Conservation (phyloP, 2,797 vertebrate genomes). For the Melanotaenia pygmaea region DNA sequence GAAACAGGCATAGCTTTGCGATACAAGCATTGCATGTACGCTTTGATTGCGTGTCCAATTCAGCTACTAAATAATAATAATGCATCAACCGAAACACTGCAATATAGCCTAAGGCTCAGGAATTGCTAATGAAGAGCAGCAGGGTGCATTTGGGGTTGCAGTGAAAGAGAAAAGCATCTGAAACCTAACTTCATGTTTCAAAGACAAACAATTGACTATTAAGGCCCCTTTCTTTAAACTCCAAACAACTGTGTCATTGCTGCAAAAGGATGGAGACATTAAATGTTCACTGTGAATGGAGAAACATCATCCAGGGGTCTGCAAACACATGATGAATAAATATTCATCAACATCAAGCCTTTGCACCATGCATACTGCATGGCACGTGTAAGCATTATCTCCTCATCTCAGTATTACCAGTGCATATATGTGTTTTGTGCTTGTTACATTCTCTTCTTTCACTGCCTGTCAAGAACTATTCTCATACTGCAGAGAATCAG, state of each 20-base stretch:
- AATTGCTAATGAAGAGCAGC: slow-evolving; percentile 82
- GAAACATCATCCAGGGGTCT: background rate
- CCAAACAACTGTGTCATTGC: slow-evolving; percentile 37
- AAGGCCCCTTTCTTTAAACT: slow-evolving; percentile 23
- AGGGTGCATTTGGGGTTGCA: slow-evolving; percentile 52
- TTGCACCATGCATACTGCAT: slow-evolving; percentile 15
- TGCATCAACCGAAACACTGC: slow-evolving; percentile 69
- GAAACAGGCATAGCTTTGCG: slow-evolving; percentile 62
- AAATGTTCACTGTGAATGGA: background rate
- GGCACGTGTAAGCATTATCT: slow-evolving; percentile 20
- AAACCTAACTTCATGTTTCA: slow-evolving; percentile 59
- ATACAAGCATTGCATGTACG: slow-evolving; percentile 69
- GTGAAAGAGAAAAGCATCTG: slow-evolving; percentile 36
- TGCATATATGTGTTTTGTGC: slow-evolving; percentile 48
- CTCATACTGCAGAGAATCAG: slow-evolving; percentile 69
- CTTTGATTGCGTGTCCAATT: slow-evolving; percentile 81
- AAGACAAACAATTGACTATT: slow-evolving; percentile 47
- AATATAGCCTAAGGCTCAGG: slow-evolving; percentile 74
- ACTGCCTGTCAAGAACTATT: slow-evolving; percentile 72
- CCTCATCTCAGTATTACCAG: slow-evolving; percentile 44
- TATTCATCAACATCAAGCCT: slow-evolving; percentile 14
- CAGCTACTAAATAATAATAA: slow-evolving; percentile 80
- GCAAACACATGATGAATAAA: slow-evolving; percentile 20
- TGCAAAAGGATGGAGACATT: slow-evolving; percentile 10
- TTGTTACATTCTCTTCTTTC: slow-evolving; percentile 57